Evolutionary conservation across 2,888 invertebrate genomes (phyloP), one percentile per base, ranked within the genome.

Genomic region (Agapostemon virescens): DNA sequence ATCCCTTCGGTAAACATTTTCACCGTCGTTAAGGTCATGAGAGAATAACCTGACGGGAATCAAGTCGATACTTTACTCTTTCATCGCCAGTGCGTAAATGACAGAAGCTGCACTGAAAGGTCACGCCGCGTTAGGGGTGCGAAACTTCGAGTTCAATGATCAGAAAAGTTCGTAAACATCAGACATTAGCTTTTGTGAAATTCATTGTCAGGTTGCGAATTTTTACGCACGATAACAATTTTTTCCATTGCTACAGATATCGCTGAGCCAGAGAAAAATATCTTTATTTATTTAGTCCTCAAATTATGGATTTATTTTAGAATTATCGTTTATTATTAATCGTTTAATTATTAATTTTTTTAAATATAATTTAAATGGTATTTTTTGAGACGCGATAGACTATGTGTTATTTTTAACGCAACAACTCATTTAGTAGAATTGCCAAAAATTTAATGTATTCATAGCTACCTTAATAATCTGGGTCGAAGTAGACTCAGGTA

Each of bases 11-110:
- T 49, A 77, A 82, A 74, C 55, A 74, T 74, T 73, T 79, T 73
- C 73, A 33, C 73, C 61, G 20, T 15, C n/a, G 30, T 49, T 75
- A 69, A 82, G 75, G 82, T 79, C 82, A 49, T 72, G 63, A 45
- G 73, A 79, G 72, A 70, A 72, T 63, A 66, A 73, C 75, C 82
- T 82, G 79, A 82, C 67, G 26, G 63, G 61, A 15, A 45, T 66
- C 63, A n/a, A 66, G 40, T 68, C 70, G 69, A 77, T 81, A 72
- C 81, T 70, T 74, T 61, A 61, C 68, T 72, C 76, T 69, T 77
- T 63, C n/a, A 45, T 23, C 13, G 30, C 33, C 15, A 49, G 52
- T 13, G 20, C 15, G 45, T 36, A 71, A 77, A 82, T 73, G 73
- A 55, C 68, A 68, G 15, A 75, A 71, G 77, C 40, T 6, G 66